Evolutionary conservation across 2,797 vertebrate species (phyloP).

Genomic region (Cuculus canorus): DNA sequence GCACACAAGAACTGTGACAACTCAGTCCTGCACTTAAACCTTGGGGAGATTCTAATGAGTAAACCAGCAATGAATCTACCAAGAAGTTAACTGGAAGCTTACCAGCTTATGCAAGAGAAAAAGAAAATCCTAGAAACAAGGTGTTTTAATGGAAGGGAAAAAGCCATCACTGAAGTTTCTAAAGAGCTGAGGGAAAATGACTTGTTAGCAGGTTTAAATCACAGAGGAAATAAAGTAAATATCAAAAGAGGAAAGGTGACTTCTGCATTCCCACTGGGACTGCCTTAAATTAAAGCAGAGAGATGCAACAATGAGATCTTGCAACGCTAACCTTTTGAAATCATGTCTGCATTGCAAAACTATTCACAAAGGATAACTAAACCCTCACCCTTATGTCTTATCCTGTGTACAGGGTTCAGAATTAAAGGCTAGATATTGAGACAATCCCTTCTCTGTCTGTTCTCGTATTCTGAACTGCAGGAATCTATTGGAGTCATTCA

Average conservation of each 20-base stretch:
- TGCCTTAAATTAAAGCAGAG: slow-evolving; percentile 35
- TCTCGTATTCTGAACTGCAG: neutral
- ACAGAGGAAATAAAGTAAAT: slow-evolving; percentile 58
- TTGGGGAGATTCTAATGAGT: neutral
- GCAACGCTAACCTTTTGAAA: slow-evolving; percentile 28
- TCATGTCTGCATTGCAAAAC: neutral
- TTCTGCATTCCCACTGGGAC: slow-evolving; percentile 21
- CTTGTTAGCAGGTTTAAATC: slow-evolving; percentile 26
- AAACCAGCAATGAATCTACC: neutral
- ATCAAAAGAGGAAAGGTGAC: slow-evolving; percentile 32
- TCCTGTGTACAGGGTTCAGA: neutral
- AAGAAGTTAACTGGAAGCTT: neutral
- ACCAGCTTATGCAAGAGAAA: neutral
- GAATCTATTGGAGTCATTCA: neutral
- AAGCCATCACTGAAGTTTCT: neutral
- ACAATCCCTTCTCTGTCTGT: neutral
- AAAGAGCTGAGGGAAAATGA: slow-evolving; percentile 12
- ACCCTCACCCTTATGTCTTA: neutral
- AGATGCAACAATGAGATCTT: slow-evolving; percentile 4
- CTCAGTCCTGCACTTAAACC: neutral
- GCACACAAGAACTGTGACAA: neutral
- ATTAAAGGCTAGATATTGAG: neutral
- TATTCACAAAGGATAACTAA: neutral
- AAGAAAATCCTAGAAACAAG: neutral
- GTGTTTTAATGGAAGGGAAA: neutral